Evolutionary conservation across 2,113 vertebrate species (phyloP).

Genomic region (Helogale parvula): DNA sequence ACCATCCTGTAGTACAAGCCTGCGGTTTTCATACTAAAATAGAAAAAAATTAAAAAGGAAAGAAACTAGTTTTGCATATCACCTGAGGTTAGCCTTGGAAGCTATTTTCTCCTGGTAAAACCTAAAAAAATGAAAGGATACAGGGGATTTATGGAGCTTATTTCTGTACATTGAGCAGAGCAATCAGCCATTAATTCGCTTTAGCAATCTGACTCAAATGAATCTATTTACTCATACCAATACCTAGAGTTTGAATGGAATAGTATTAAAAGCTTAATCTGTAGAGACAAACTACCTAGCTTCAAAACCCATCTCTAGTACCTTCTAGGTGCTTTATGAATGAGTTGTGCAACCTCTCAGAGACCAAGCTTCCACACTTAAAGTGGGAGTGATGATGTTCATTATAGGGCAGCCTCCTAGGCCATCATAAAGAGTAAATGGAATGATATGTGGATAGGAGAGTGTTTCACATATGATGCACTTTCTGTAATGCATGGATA

Average conservation of each 20-base stretch:
- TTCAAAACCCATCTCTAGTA: background rate
- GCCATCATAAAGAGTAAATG: background rate
- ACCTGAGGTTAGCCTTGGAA: background rate
- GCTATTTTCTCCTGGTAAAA: background rate
- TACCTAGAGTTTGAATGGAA: background rate
- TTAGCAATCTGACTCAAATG: background rate
- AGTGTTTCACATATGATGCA: background rate
- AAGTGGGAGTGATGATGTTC: background rate
- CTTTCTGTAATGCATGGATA: background rate
- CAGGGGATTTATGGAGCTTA: background rate
- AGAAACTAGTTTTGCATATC: background rate
- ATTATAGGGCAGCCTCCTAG: background rate
- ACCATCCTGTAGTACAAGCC: background rate
- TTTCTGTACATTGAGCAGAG: background rate
- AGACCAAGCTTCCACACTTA: background rate
- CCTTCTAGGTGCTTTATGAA: background rate
- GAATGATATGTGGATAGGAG: background rate
- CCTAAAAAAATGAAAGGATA: background rate
- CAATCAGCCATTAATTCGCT: background rate
- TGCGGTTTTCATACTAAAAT: background rate
- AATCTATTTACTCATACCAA: background rate
- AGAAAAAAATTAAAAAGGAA: background rate
- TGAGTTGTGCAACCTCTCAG: background rate
- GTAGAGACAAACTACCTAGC: background rate
- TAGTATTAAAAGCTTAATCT: background rate